Evolutionary conservation across 2,113 vertebrate genomes (phyloP).

Genomic region (Dasyurus viverrinus): DNA sequence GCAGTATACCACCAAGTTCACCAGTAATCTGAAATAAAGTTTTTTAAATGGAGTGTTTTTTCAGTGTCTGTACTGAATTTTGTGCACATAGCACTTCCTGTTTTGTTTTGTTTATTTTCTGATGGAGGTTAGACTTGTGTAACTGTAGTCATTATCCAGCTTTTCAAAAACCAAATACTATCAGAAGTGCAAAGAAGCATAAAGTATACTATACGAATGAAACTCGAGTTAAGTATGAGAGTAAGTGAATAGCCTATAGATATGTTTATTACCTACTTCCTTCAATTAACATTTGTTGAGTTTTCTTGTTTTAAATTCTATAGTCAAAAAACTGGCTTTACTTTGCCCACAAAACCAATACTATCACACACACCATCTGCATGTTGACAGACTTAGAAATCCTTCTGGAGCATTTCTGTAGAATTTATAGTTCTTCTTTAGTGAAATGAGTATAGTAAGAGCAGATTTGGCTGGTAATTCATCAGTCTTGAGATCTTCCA

Average conservation of each 20-base stretch:
- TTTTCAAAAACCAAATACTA: slow-evolving; percentile 50
- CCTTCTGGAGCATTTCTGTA: slow-evolving; percentile 21
- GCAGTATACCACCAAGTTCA: slow-evolving; percentile 26
- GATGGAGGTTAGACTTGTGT: slow-evolving; percentile 31
- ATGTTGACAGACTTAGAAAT: slow-evolving; percentile 19
- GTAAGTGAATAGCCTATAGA: slow-evolving; percentile 7
- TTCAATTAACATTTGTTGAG: background rate
- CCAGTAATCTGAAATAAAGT: slow-evolving; percentile 21
- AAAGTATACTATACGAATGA: slow-evolving; percentile 3
- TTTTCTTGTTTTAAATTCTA: slow-evolving; percentile 35
- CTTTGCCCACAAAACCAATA: slow-evolving; percentile 8
- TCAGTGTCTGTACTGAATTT: slow-evolving; percentile 20
- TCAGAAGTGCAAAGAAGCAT: slow-evolving; percentile 50
- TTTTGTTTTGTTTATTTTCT: slow-evolving; percentile 39
- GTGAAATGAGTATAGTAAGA: background rate
- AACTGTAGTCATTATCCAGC: slow-evolving; percentile 61
- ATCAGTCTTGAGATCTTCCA: background rate
- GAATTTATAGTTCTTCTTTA: background rate
- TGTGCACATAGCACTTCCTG: background rate
- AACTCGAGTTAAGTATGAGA: slow-evolving; percentile 2
- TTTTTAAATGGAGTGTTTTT: slow-evolving; percentile 42
- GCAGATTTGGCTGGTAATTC: background rate
- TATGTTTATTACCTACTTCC: background rate
- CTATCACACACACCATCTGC: slow-evolving; percentile 2
- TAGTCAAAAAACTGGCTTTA: slow-evolving; percentile 16